phyloP scores from a whole-genome alignment of 2,113 vertebrate genomes.

The Psophia crepitans region DNA sequence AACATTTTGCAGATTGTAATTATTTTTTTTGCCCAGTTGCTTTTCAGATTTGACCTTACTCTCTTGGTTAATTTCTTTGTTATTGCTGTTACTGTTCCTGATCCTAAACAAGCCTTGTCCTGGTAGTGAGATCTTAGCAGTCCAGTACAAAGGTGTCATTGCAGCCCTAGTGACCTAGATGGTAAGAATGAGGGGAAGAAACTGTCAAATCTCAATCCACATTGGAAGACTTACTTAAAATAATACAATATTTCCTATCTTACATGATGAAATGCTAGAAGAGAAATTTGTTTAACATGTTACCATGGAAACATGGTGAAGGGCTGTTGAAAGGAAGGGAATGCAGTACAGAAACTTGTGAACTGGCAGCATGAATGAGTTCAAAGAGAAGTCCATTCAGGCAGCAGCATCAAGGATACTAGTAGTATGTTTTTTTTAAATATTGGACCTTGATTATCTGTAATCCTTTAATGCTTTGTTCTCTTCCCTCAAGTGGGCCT shows the following conservation, averaged over 20 bases:
- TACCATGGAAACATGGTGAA: background rate
- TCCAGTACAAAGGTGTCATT: background rate
- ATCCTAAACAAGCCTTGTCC: background rate
- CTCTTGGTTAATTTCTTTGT: background rate
- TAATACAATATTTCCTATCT: background rate
- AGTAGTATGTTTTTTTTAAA: background rate
- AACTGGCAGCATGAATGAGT: background rate
- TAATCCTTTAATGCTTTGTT: background rate
- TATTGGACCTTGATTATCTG: background rate
- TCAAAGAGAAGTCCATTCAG: constrained; percentile 18
- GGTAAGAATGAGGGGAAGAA: background rate
- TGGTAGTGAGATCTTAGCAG: background rate
- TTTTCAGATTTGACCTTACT: background rate
- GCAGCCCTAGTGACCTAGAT: background rate
- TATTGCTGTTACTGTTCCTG: background rate
- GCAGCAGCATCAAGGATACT: background rate
- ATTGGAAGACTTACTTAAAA: background rate
- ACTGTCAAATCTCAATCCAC: background rate
- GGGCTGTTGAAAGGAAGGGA: background rate
- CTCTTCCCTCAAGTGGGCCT: background rate
- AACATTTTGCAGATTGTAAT: background rate
- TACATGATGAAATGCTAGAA: background rate
- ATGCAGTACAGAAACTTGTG: background rate
- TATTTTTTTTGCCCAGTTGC: background rate
- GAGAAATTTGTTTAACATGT: background rate